Evolutionary conservation across 2,797 vertebrate species (phyloP), one percentile per base, ranked within the genome.

Genomic region (Melanotaenia pygmaea): DNA sequence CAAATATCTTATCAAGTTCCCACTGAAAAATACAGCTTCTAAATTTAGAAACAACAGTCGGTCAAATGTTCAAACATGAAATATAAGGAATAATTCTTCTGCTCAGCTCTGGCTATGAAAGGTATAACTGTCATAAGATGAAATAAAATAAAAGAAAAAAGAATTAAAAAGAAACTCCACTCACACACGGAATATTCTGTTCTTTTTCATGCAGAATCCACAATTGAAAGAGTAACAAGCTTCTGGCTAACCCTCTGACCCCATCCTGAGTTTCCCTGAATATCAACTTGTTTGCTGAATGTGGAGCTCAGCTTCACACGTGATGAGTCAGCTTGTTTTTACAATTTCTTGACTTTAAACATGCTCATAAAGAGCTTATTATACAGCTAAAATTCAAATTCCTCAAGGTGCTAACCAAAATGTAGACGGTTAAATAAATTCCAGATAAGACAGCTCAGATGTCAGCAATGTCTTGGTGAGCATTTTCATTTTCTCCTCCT

Each of bases 211-310:
- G 67, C 72, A 83, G 58, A 35, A 9, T 61, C 50, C 34, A 59
- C 67, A 74, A 74, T 78, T 67, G 24, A 84, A 59, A 64, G 34
- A 71, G 47, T n/a, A 30, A 78, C n/a, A n/a, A 63, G 9, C 37
- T 72, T 64, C 56, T 60, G 32, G 26, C 37, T 45, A 35, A 64
- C 58, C 70, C 45, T 37, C 69, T 57, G 32, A 76, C 64, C 60
- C 18, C n/a, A 67, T 58, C 54, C 68, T 69, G 30, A 1, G 59
- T 76, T 82, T 88, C 87, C 88, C 87, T 91, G 89, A 88, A 84
- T 79, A 74, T 59, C 47, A 51, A 78, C 24, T 60, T 26, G 53
- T 59, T 59, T 32, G 64, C 56, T 58, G 78, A 80, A 54, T 14
- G 47, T 11, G 28, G 51, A 71, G 35, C 10, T 65, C 56, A 50